A percentile compares a stretch with the other conserved stretches of the same genome.
These are phyloP conservation scores for Salminus brasiliensis DNA, from an alignment of 2,113 vertebrate genomes.

Conservation along the genomic window DNA sequence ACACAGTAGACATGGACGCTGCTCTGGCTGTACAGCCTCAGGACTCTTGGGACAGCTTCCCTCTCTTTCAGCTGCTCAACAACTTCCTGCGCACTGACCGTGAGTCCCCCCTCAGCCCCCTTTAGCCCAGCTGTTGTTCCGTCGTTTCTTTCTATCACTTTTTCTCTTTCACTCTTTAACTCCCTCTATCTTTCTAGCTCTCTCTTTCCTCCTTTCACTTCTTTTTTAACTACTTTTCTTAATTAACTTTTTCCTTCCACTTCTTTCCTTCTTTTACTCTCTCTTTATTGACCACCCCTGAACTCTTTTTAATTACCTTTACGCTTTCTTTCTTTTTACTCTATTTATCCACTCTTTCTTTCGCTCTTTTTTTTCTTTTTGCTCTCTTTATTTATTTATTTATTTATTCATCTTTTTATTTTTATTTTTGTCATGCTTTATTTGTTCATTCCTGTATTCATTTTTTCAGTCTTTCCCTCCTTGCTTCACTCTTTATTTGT, in stretches of 20 bases:
- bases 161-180: neutral
- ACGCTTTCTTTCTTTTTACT: neutral
- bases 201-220: neutral
- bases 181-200: neutral
- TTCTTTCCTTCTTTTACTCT: neutral
- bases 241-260: neutral
- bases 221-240: neutral
- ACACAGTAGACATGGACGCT: slow-evolving; percentile 88
- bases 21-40: slow-evolving; percentile 85
- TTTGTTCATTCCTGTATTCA: neutral
- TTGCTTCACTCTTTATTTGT: neutral
- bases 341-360: neutral
- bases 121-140: neutral
- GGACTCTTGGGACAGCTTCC: slow-evolving; percentile 96
- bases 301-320: too few species aligned
- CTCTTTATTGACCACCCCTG: too few species aligned
- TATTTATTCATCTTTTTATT: too few species aligned
- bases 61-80: slow-evolving; percentile 95
- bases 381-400: too few species aligned
- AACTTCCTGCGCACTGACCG: slow-evolving; percentile 89
- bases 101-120: slow-evolving; percentile 72
- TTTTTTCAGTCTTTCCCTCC: neutral
- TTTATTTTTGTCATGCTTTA: neutral
- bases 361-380: neutral
- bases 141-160: neutral